Evolutionary conservation across 1,140 invertebrate species (phyloP).

Genomic region (Drosophila erecta): DNA sequence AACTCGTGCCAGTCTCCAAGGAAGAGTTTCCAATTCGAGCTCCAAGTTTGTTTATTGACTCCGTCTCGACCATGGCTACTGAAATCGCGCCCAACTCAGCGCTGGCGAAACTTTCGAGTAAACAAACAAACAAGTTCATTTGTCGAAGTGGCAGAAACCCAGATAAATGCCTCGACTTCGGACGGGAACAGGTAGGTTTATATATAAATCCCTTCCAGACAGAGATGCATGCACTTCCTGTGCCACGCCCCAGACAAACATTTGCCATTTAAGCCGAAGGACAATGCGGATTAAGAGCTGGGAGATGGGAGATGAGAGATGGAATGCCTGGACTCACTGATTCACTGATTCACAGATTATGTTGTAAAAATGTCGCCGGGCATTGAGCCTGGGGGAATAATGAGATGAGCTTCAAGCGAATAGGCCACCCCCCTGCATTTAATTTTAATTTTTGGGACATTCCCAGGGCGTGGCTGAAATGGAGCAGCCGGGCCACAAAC

Average conservation of each 20-base stretch:
- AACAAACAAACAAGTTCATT: conserved; percentile 78
- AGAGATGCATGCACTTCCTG: conserved; percentile 62
- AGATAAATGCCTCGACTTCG: conserved; percentile 5
- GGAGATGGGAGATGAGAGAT: conserved; percentile 6
- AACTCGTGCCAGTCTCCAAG: conserved; percentile 39
- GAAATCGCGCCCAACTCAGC: conserved; percentile 34
- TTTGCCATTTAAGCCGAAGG: conserved; percentile 63
- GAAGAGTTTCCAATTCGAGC: not conserved
- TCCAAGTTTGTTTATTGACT: conserved; percentile 51
- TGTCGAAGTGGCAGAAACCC: not conserved
- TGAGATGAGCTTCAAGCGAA: conserved; percentile 6
- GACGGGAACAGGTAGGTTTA: conserved; percentile 23
- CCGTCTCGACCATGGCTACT: conserved; percentile 25
- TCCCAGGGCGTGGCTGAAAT: conserved; percentile 67
- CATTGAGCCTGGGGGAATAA: conserved; percentile 20
- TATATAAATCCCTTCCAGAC: conserved; percentile 10
- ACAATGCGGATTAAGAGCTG: conserved; percentile 61
- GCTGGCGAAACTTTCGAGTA: conserved; percentile 30
- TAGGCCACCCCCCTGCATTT: conserved; percentile 28
- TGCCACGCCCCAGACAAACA: conserved; percentile 71
- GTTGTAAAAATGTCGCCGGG: conserved; percentile 65
- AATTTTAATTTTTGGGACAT: conserved; percentile 41
- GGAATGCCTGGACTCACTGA: conserved; percentile 44
- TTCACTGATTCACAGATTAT: conserved; percentile 65
- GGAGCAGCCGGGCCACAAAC: conserved; percentile 46